Evolutionary conservation across 2,888 invertebrate species (phyloP), one percentile per base, ranked within the genome.

Genomic region (Calameuta idolon): DNA sequence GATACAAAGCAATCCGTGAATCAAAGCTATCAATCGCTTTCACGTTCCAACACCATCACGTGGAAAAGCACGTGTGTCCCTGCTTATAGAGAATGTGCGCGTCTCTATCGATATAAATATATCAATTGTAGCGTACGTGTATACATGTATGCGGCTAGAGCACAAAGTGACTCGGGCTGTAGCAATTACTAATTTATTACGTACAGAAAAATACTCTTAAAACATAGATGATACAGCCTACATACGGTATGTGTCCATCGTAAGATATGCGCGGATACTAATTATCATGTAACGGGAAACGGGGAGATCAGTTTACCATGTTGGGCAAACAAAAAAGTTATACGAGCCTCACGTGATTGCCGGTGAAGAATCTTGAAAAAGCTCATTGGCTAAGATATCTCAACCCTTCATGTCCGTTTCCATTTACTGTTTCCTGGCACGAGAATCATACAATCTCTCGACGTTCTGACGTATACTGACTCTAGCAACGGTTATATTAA

Each of bases 131-230:
- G 55, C 55, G 55, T 55, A 55, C 55, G 55, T 55, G 55, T 55
- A 55, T 55, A 55, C 55, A 55, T 55, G 23, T 55, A 55, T 55
- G 55, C 55, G 23, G 55, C 23, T 55, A 55, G 55, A 55, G 55
- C 23, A 55, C 55, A 55, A 55, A 55, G 55, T 55, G 55, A 55
- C 55, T 55, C 55, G 55, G 55, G 55, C 55, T 55, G 55, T 55
- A 55, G 55, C 23, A 55, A 23, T 23, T 23, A 55, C 55, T 55
- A 55, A 23, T 84, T 76, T 75, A 71, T 78, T 85, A 83, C 80
- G 85, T 84, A 85, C 85, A 85, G 85, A 55, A 84, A 84, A 83
- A 84, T 84, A 84, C 79, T 75, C 81, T 84, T 84, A 84, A 55
- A 55, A 55, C 23, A 55, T 55, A 55, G 55, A 23, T 55, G 55